Percentiles rank a stretch among this genome's conserved stretches.
These are phyloP conservation scores for Odontesthes bonariensis DNA, from an alignment of 2,113 vertebrate species.

Conservation along the genomic window DNA sequence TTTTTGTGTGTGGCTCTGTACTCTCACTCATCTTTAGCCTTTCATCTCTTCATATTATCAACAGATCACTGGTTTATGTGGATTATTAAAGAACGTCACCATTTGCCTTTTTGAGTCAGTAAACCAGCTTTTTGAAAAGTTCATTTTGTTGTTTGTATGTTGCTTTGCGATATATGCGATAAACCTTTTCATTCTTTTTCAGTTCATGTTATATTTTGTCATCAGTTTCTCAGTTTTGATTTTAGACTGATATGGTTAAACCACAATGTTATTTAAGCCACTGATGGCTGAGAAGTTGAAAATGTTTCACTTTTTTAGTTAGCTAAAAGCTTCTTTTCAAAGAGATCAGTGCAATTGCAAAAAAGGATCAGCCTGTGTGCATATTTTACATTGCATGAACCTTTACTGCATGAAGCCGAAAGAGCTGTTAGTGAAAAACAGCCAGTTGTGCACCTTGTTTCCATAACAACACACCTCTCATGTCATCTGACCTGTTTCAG, in stretches of 20 bases:
- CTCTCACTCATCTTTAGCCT: slow-evolving; percentile 29
- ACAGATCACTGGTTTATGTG: neutral
- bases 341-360: neutral
- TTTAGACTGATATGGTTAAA: neutral
- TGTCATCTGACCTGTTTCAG: slow-evolving; percentile 23
- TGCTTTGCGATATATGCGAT: too few relatives aligned
- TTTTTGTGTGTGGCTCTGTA: slow-evolving; percentile 19
- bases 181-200: neutral
- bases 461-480: slow-evolving; percentile 49
- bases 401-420: neutral
- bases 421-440: neutral
- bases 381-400: neutral
- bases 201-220: neutral
- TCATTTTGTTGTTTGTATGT: neutral
- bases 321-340: neutral
- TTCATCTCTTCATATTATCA: slow-evolving; percentile 49
- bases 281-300: neutral
- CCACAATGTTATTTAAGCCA: neutral
- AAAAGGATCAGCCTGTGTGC: slow-evolving; percentile 5
- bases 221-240: neutral
- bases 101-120: neutral
- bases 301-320: neutral
- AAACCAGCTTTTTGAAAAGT: neutral
- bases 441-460: slow-evolving; percentile 38
- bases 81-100: neutral